phyloP scores from a whole-genome alignment of 2,113 vertebrate genomes.

The Gobiocypris rarus region DNA sequence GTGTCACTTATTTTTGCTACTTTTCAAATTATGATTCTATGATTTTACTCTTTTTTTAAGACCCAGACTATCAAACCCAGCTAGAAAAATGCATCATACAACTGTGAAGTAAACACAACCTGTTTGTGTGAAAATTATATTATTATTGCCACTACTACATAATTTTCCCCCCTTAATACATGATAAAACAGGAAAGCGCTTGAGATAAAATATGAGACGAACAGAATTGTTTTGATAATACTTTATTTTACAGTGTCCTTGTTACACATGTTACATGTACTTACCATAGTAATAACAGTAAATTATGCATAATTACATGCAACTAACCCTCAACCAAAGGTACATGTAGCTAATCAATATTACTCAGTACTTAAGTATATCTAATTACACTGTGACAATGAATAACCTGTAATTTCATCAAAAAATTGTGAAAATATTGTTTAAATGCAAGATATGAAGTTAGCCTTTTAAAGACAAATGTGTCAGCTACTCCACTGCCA shows the following conservation, averaged over 20 bases:
- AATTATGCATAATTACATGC: no score
- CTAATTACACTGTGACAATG: no score
- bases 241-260: no score
- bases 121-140: neutral
- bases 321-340: no score
- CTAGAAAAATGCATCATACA: neutral
- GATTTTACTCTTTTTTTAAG: neutral
- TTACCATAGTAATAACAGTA: no score
- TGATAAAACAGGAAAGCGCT: neutral
- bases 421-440: no score
- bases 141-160: neutral
- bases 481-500: neutral
- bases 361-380: no score
- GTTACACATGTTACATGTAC: no score
- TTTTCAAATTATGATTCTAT: neutral
- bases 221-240: no score
- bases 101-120: neutral
- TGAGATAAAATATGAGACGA: no score
- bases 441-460: neutral
- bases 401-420: no score
- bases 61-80: neutral
- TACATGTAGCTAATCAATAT: no score
- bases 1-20: neutral
- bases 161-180: neutral
- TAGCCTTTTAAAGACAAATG: neutral